Base-by-base conservation (phyloP, 2,797 vertebrate genomes). In the Lindbergichthys nudifrons region DNA sequence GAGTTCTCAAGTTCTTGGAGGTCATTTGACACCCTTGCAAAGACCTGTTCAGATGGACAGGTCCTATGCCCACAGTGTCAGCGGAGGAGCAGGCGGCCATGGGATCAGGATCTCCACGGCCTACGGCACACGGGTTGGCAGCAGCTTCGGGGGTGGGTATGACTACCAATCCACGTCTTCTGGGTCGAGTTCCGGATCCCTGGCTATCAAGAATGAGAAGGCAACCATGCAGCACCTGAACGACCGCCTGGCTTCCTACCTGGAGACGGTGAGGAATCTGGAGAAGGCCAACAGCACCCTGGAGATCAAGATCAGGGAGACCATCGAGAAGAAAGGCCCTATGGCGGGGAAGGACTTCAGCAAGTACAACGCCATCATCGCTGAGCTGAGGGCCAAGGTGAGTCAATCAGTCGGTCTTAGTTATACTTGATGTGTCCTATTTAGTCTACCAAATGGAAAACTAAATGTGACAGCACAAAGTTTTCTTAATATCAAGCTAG, bases 221-320 rank as follows among this genome's bases (percentile, higher is more conserved):
- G 60, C 91, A 61, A 90, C 95, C 81, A 96, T 98, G 96, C 96
- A 97, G 75, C 88, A 90, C 12, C 94, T 98, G 74, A 98, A 98
- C 0, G 95, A 97, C 73, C 95, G 94, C n/a, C 93, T 98, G 92
- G 95, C 95, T 67, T 92, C 61, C 87, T 98, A 98, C 92, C 80
- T 98, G 94, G 96, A 97, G 19, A 95, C 77, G 10, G 96, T 98
- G 47, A 94, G 85, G 77, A 95, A 56, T 62, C 89, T 98, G 90
- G 97, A 98, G 88, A 82, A 88, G 47, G 94, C 92, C 59, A 98
- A 98, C 80, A 73, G 78, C 45, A 72, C 72, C 2, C 86, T 98
- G 88, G 97, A 98, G 88, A 45, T 91, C 68, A 94, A 96, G 87
- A 98, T 98, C 92, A 89, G 92, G 2, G 94, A 98, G 66, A 64